A percentile compares a stretch with the other conserved stretches of the same genome.
Conservation (phyloP, 35 echinoderm and acorn worm genomes). For the Chiridota heheva region DNA sequence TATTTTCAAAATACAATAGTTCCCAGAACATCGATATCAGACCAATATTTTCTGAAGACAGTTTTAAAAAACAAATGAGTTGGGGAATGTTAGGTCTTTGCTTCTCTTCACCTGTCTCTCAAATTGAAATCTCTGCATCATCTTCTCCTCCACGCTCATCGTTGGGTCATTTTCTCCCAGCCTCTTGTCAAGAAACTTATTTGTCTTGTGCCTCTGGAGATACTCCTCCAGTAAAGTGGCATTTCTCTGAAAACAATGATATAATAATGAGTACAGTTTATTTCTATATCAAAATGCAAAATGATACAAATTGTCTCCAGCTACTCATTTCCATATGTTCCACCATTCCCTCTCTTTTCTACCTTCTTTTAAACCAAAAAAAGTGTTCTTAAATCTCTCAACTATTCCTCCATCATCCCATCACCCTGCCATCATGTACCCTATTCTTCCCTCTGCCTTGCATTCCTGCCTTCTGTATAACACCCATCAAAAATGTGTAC, state of each 20-base stretch:
- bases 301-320: neutral
- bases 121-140: constrained; percentile 98
- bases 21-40: too few relatives aligned
- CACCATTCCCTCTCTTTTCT: neutral
- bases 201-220: constrained; percentile 82
- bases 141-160: constrained; percentile 88
- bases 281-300: neutral
- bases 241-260: constrained; percentile 59
- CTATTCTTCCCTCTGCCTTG: too few relatives aligned
- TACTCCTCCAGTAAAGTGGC: constrained; percentile 92
- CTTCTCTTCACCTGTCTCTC: constrained; percentile 81
- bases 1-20: too few relatives aligned
- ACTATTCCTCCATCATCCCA: neutral
- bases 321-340: neutral
- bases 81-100: neutral
- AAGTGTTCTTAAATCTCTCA: neutral
- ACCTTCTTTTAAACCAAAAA: neutral
- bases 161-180: constrained; percentile 91
- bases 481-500: too few relatives aligned
- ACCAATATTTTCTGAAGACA: too few relatives aligned
- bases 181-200: constrained; percentile 87
- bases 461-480: too few relatives aligned
- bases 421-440: neutral
- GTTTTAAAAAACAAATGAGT: too few relatives aligned
- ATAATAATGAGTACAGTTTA: neutral